Percentiles rank a stretch among this genome's conserved stretches.
phyloP scores from a whole-genome alignment of 2,888 invertebrate genomes.

The Leptopilina syphax region DNA sequence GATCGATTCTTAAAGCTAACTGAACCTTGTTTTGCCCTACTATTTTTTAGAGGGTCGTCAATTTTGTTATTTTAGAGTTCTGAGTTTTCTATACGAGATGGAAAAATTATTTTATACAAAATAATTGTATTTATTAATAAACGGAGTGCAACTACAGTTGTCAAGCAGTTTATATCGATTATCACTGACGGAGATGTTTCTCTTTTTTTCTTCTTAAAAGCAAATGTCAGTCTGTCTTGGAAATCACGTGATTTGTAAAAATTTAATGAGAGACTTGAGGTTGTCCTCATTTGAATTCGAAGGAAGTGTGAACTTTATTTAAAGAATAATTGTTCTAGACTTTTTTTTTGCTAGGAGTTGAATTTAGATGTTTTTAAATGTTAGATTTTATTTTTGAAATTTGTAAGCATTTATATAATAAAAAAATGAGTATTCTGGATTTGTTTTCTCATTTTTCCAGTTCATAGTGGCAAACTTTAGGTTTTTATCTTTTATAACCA shows the following conservation, averaged over 20 bases:
- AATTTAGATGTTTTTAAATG: too few relatives aligned
- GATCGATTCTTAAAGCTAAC: constrained; percentile 22
- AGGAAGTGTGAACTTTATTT: not conserved
- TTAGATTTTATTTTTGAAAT: too few relatives aligned
- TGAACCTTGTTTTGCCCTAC: not conserved
- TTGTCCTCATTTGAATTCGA: not conserved
- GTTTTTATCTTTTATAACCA: constrained; percentile 6
- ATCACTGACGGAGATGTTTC: not conserved
- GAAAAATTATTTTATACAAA: not conserved
- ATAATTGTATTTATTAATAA: too few relatives aligned
- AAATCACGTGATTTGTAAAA: not conserved
- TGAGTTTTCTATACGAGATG: not conserved
- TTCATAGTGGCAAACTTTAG: too few relatives aligned
- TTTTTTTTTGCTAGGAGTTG: not conserved
- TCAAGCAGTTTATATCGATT: not conserved
- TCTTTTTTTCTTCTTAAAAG: not conserved
- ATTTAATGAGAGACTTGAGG: constrained; percentile 1
- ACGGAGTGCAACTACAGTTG: not conserved
- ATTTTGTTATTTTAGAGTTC: not conserved
- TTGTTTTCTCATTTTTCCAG: too few relatives aligned
- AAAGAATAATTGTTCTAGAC: not conserved
- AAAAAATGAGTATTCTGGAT: too few relatives aligned
- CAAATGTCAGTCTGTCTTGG: not conserved
- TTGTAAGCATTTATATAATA: too few relatives aligned
- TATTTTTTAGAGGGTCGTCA: not conserved